These are phyloP conservation scores for Dicycla oo DNA, from an alignment of 2,888 invertebrate genomes.

Conservation along the genomic window DNA sequence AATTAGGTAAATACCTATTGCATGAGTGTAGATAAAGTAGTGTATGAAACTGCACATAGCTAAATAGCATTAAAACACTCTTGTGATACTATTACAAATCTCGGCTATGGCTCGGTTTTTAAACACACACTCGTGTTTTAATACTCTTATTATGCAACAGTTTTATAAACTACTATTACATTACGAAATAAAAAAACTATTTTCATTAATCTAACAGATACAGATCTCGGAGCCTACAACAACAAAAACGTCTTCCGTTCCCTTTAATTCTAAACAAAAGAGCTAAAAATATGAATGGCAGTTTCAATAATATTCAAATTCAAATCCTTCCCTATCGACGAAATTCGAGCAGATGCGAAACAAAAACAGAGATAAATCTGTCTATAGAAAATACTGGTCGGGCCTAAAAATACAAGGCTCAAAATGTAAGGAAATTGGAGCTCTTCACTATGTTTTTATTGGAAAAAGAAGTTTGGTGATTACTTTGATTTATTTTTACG, in stretches of 20 bases:
- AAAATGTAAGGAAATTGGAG: slow-evolving; percentile 68
- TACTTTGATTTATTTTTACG: slow-evolving; percentile 56
- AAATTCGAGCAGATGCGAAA: slow-evolving; percentile 62
- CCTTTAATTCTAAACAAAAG: slow-evolving; percentile 39
- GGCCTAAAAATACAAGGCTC: slow-evolving; percentile 66
- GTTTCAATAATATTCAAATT: slow-evolving; percentile 63
- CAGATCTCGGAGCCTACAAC: slow-evolving; percentile 7
- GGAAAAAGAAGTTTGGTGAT: slow-evolving; percentile 46
- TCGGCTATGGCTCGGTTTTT: too few species aligned
- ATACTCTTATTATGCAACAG: too few species aligned
- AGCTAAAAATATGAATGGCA: slow-evolving; percentile 59
- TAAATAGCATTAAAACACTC: too few species aligned
- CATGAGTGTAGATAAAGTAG: too few species aligned
- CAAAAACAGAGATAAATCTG: slow-evolving; percentile 66
- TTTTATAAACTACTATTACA: too few species aligned
- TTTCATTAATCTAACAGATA: slow-evolving; percentile 20
- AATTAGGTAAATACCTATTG: too few species aligned
- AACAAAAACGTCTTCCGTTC: slow-evolving; percentile 34
- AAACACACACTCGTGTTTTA: too few species aligned
- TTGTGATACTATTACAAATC: too few species aligned
- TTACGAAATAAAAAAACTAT: slow-evolving; percentile 18
- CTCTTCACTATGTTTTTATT: slow-evolving; percentile 64
- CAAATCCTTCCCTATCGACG: slow-evolving; percentile 54
- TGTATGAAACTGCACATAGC: too few species aligned
- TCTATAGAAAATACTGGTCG: slow-evolving; percentile 50